Base-by-base conservation (phyloP, 2,113 vertebrate species). In the Sorex fumeus region DNA sequence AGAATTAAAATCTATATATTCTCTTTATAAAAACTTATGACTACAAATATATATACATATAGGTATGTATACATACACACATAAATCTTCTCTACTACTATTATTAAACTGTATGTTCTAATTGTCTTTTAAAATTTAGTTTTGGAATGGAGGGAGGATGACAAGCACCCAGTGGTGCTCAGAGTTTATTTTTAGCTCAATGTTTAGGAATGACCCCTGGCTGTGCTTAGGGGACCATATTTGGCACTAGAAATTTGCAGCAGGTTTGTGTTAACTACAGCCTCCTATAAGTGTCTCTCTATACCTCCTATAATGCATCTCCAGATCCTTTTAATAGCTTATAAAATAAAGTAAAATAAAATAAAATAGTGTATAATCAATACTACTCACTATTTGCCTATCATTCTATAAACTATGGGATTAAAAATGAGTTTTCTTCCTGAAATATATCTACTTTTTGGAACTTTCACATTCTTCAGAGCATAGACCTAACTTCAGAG, bases 341-440 rank as follows among this genome's bases (percentile, higher is more conserved):
- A 34, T 64, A 79, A 88, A 67, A 85, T 92, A 84, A 93, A 88
- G 32, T 88, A 32, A 88, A 69, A 8, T 78, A 30, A 79, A 80
- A 7, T 47, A 70, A 84, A 81, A 10, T 67, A 3, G 0, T 27
- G 9, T 36, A 28, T 62, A 86, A 79, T 57, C 32, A 77, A 84
- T 16, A 74, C 18, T 47, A 62, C 4, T 89, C 18, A 80, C 45
- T 76, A 93, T 84, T 67, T 71, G 0, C 23, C 84, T 36, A 77
- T 60, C 15, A 90, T 67, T 64, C 4, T 8, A 66, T 57, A 91
- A 91, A 13, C 43, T 27, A 2, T 92, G 19, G 11, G 86, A 72
- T 18, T n/a, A 75, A 91, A 85, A 64, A 8, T 32, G 64, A 30
- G 9, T 45, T 89, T 92, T 89, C 25, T 82, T 6, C 11, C 21